Percentiles rank a stretch among this genome's conserved stretches.
These are phyloP conservation scores for Synanthedon andrenaeformis DNA, from an alignment of 2,888 invertebrate species.

Conservation along the genomic window DNA sequence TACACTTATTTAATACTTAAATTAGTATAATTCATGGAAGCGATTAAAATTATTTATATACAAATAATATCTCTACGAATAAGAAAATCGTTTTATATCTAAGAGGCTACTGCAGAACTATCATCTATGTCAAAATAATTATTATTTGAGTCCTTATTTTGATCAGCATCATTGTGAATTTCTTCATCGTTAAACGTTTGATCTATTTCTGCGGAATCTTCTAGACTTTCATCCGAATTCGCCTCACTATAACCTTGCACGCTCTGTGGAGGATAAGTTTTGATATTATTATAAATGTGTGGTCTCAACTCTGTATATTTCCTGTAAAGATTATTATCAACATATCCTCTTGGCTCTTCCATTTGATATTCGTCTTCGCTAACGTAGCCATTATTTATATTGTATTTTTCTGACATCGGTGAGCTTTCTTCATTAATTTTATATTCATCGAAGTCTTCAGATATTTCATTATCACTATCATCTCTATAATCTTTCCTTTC, in stretches of 20 bases:
- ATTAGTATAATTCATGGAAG: no score
- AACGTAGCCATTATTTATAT: constrained; percentile 7
- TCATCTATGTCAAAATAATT: constrained; percentile 36
- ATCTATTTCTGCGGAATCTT: constrained; percentile 23
- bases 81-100: constrained; percentile 1
- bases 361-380: constrained; percentile 7
- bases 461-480: constrained; percentile 12
- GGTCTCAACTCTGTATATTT: constrained; percentile 29
- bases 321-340: constrained; percentile 21
- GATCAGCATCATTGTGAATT: constrained; percentile 17
- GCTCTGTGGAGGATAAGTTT: constrained; percentile 27
- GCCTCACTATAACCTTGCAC: constrained; percentile 14
- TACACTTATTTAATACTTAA: no score
- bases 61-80: no score
- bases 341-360: constrained; percentile 11
- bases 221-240: constrained; percentile 19
- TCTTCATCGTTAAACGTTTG: constrained; percentile 35
- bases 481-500: constrained; percentile 14
- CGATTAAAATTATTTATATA: no score
- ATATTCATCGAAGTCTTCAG: constrained; percentile 13
- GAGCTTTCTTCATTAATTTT: not conserved
- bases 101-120: constrained; percentile 38
- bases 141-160: constrained; percentile 36
- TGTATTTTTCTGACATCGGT: constrained; percentile 9
- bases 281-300: constrained; percentile 24